These are phyloP conservation scores for Scrobipalpa atriplicella DNA, from an alignment of 2,888 invertebrate species.

Conservation along the genomic window DNA sequence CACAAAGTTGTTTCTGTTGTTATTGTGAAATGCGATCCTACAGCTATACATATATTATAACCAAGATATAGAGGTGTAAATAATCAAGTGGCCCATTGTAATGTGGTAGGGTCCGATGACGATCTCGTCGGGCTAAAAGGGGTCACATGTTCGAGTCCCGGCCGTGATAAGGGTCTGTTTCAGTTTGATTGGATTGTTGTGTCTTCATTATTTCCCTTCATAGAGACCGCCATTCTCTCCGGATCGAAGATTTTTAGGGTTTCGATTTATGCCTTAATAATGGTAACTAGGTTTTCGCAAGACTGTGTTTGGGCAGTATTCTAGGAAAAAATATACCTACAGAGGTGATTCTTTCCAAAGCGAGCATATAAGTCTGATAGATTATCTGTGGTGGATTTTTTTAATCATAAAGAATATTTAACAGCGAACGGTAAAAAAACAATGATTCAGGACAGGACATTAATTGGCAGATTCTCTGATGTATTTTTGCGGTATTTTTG, in stretches of 20 bases:
- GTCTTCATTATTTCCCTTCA: conserved; percentile 31
- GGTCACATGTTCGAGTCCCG: conserved; percentile 30
- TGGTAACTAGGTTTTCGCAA: not conserved
- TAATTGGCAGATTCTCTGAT: no score
- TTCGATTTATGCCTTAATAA: conserved; percentile 11
- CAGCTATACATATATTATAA: not conserved
- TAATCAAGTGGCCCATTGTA: conserved; percentile 27
- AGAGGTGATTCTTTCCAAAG: no score
- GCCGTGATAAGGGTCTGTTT: conserved; percentile 32
- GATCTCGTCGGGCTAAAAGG: conserved; percentile 29
- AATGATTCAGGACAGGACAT: no score
- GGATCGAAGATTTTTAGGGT: conserved; percentile 21
- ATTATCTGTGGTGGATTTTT: no score
- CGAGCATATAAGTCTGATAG: no score
- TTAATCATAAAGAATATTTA: no score
- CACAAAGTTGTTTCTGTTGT: not conserved
- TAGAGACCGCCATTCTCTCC: conserved; percentile 6
- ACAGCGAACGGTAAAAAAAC: no score
- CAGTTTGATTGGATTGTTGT: conserved; percentile 35
- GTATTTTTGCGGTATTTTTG: no score
- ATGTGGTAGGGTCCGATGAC: conserved; percentile 22
- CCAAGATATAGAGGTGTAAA: conserved; percentile 4
- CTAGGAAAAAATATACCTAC: no score
- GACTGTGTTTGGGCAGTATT: not conserved
- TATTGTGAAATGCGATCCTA: not conserved